Evolutionary conservation across 2,113 vertebrate genomes (phyloP).

Genomic region (Mystacornis crossleyi): DNA sequence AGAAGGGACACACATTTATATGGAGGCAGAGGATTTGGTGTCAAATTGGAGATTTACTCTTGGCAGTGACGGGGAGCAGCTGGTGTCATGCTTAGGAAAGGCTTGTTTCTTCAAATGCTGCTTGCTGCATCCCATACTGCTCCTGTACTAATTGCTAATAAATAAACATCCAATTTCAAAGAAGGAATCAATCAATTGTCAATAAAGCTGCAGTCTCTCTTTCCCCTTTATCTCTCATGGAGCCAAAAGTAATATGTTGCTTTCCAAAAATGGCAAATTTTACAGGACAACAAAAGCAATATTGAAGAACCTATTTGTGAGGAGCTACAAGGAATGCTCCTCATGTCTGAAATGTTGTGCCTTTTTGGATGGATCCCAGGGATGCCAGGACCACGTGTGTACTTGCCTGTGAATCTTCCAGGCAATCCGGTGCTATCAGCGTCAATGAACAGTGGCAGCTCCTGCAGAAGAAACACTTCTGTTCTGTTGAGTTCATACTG

Average conservation of each 20-base stretch:
- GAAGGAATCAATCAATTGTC: neutral
- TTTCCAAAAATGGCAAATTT: neutral
- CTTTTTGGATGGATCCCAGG: neutral
- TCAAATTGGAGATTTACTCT: neutral
- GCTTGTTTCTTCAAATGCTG: neutral
- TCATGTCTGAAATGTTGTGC: neutral
- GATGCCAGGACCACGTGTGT: neutral
- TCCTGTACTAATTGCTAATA: neutral
- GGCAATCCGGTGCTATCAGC: neutral
- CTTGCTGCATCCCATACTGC: neutral
- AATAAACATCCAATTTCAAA: neutral
- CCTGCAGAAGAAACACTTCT: neutral
- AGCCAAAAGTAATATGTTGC: neutral
- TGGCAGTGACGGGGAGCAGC: neutral
- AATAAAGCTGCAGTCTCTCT: neutral
- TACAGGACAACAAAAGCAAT: neutral
- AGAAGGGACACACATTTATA: neutral
- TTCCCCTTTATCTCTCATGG: neutral
- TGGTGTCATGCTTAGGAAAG: neutral
- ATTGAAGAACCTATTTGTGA: neutral
- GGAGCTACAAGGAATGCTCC: neutral
- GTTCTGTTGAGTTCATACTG: neutral
- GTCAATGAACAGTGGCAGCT: neutral
- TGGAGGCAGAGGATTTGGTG: neutral
- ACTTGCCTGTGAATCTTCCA: neutral